Evolutionary conservation across 2,888 invertebrate species (phyloP).

Genomic region (Timema podura): DNA sequence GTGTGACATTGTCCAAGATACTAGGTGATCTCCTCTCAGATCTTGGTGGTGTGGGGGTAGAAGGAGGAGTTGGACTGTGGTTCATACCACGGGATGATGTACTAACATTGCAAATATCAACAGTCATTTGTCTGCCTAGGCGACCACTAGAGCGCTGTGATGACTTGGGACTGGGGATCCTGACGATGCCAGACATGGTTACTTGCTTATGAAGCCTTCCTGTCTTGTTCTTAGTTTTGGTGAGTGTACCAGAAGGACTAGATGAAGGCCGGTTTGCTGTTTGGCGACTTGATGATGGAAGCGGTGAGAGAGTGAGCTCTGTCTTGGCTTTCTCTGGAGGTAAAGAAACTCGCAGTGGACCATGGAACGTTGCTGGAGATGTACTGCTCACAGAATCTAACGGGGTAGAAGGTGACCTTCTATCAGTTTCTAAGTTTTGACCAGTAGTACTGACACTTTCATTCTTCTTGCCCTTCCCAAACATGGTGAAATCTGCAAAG

Average conservation of each 20-base stretch:
- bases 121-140: constrained; percentile 35
- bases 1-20: constrained; percentile 33
- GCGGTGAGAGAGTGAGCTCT: constrained; percentile 22
- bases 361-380: constrained; percentile 44
- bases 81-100: constrained; percentile 21
- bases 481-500: constrained; percentile 41
- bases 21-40: constrained; percentile 31
- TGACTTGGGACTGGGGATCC: constrained; percentile 45
- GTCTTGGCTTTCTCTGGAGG: constrained; percentile 54
- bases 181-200: constrained; percentile 37
- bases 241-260: not conserved
- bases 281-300: not conserved
- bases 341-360: constrained; percentile 64
- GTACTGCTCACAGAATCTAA: constrained; percentile 33
- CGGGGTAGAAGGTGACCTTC: constrained; percentile 13
- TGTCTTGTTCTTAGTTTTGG: constrained; percentile 26
- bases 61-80: constrained; percentile 30
- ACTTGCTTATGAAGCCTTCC: constrained; percentile 27
- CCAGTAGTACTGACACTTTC: not conserved
- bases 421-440: constrained; percentile 10
- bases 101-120: constrained; percentile 32
- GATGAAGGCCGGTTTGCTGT: not conserved
- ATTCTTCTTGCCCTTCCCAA: constrained; percentile 33
- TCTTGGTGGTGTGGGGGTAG: constrained; percentile 27
- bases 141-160: constrained; percentile 35